Evolutionary conservation across 2,797 vertebrate genomes (phyloP), one percentile per base, ranked within the genome.

Genomic region (Anas flavirostris): DNA sequence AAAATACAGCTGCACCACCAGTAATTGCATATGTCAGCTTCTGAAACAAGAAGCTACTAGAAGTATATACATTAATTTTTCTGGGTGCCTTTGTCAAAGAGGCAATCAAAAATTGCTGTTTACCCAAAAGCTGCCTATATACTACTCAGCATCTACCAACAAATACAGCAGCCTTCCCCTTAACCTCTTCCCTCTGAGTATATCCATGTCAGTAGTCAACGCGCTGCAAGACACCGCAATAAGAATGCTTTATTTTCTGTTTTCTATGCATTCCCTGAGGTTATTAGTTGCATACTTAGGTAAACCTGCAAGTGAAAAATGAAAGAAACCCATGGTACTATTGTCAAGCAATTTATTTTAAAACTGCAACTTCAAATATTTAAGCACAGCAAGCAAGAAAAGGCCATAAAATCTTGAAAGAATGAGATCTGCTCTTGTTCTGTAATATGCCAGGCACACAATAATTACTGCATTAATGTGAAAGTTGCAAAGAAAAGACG

Each of bases 261-360:
- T 31, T 91, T 70, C 63, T 39, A 22, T 58, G 33, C 39, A 79
- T 81, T 73, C 67, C 77, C 56, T 62, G 59, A 56, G 12, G 70
- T 77, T 85, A 74, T 82, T 82, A 90, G 53, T 68, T 88, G 56
- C 41, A 22, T 53, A 67, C 86, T 94, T 92, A 95, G 74, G 50
- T 81, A 91, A 85, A 26, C 5, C 69, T 90, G 76, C 43, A 83
- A 86, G 67, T 10, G 8, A 93, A 59, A 44, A 78, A 86, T 2
- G 7, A 66, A 85, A 84, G 46, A 84, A 91, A 86, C 17, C 37
- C 48, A 56, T 44, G 9, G 35, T 43, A 82, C 17, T 68, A 63
- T 66, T 70, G 25, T 78, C 44, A 90, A 62, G 64, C 52, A 46
- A 86, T 85, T 87, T 76, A 81, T 88, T 90, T 93, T 43, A 92